phyloP scores from a whole-genome alignment of 2,797 vertebrate species.

The Lutra lutra region DNA sequence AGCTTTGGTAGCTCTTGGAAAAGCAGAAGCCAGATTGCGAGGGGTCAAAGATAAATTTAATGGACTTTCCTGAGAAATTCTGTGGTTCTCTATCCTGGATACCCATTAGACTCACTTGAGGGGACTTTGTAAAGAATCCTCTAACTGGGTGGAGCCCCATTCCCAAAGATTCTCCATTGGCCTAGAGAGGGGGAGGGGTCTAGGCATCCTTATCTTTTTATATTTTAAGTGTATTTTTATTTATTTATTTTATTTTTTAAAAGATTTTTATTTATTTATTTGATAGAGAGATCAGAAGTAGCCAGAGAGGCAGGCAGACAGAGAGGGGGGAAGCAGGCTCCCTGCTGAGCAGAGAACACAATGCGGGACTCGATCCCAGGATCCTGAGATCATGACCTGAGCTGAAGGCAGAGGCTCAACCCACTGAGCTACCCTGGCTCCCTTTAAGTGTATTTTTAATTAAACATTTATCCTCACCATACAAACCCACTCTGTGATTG shows the following conservation, averaged over 20 bases:
- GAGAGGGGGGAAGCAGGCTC: too few relatives aligned
- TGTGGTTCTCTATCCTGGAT: neutral
- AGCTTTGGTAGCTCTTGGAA: neutral
- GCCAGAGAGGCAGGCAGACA: too few relatives aligned
- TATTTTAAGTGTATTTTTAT: neutral
- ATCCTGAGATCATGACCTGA: too few relatives aligned
- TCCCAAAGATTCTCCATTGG: neutral
- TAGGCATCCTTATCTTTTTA: neutral
- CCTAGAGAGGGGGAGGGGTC: neutral
- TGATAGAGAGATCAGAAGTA: too few relatives aligned
- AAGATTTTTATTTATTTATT: too few relatives aligned
- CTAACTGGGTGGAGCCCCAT: neutral
- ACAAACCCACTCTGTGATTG: conserved; percentile 30
- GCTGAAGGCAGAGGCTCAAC: too few relatives aligned
- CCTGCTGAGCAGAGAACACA: too few relatives aligned
- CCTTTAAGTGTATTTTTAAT: neutral
- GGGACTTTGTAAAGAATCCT: neutral
- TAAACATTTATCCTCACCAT: neutral
- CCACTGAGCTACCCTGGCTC: too few relatives aligned
- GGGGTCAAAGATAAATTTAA: neutral
- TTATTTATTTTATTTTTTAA: too few relatives aligned
- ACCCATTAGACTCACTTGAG: neutral
- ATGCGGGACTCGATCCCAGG: too few relatives aligned
- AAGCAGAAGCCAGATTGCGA: neutral
- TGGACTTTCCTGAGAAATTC: neutral